Base-by-base conservation (phyloP, 1,140 invertebrate genomes). In the Tenebrio molitor region DNA sequence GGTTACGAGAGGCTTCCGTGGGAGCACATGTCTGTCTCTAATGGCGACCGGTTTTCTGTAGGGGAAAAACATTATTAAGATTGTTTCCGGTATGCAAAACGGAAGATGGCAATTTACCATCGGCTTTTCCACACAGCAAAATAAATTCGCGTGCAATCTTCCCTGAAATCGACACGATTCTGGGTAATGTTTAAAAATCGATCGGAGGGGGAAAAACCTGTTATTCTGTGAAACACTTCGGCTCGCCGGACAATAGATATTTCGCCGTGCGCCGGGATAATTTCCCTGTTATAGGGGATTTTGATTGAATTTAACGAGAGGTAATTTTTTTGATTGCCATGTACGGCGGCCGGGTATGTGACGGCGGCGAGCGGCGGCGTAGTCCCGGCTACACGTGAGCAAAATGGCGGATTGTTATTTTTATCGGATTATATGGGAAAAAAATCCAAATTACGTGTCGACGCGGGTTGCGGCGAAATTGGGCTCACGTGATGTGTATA, bases 271-370 rank as follows among this genome's bases (percentile, higher is more conserved):
- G 4, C 1, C 7, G 16, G 44, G 44, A 50, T 50, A 50, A 50
- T 50, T 50, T 50, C 17, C 44, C 44, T 50, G 44, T 50, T 50
- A 17, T 21, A 19, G 44, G n/a, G 44, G 0, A 50, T 58, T 58
- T 58, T 58, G 50, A 58, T 58, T 58, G 50, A 58, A 58, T 58
- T 58, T 58, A 58, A 58, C 50, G 50, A 58, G 50, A 58, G 50
- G 50, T 29, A 25, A 58, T 58, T 58, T 58, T 58, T 58, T 58
- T 58, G 50, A 58, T 58, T 58, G 50, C 50, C 23, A 14, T 58
- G 50, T 58, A 58, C 29, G 23, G 36, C 25, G n/a, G n/a, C 10
- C 29, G 29, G 29, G 29, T 39, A 39, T 12, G n/a, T 12, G 12
- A 5, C 36, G 36, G 36, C 36, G 36, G 2, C 12, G n/a, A n/a